phyloP scores from a whole-genome alignment of 2,888 invertebrate genomes.

The Ditula angustiorana region DNA sequence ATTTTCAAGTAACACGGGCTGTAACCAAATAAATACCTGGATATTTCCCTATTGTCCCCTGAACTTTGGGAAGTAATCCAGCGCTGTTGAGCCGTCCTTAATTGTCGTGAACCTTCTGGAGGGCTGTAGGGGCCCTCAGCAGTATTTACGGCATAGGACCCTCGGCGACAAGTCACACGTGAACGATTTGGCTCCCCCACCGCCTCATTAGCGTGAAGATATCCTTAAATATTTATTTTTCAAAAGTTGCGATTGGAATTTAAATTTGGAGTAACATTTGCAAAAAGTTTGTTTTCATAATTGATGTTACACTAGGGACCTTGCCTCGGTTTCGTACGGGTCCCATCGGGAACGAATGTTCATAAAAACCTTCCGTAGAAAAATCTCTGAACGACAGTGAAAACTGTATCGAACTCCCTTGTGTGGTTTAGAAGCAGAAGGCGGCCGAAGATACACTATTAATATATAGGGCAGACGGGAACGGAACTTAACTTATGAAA shows the following conservation, averaged over 20 bases:
- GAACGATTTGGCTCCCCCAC: slow-evolving; percentile 54
- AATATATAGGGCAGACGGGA: no score
- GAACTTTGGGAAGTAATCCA: background rate
- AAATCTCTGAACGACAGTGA: no score
- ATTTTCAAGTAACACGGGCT: no score
- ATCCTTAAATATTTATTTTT: slow-evolving; percentile 9
- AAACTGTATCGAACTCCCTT: no score
- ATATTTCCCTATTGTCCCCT: slow-evolving; percentile 1
- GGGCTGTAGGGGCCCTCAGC: slow-evolving; percentile 31
- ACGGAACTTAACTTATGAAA: no score
- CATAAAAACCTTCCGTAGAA: no score
- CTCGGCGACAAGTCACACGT: slow-evolving; percentile 64
- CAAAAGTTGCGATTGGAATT: background rate
- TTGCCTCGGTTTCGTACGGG: no score
- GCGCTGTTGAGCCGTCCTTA: background rate
- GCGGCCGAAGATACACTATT: no score
- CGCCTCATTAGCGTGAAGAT: slow-evolving; percentile 55
- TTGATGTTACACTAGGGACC: no score
- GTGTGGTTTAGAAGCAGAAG: no score
- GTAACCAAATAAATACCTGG: background rate
- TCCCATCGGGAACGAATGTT: no score
- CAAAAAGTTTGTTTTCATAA: no score
- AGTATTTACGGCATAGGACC: slow-evolving; percentile 57
- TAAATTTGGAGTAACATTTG: background rate
- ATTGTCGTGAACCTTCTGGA: background rate